Evolutionary conservation across 2,797 vertebrate genomes (phyloP).

Genomic region (Distichodus sexfasciatus): DNA sequence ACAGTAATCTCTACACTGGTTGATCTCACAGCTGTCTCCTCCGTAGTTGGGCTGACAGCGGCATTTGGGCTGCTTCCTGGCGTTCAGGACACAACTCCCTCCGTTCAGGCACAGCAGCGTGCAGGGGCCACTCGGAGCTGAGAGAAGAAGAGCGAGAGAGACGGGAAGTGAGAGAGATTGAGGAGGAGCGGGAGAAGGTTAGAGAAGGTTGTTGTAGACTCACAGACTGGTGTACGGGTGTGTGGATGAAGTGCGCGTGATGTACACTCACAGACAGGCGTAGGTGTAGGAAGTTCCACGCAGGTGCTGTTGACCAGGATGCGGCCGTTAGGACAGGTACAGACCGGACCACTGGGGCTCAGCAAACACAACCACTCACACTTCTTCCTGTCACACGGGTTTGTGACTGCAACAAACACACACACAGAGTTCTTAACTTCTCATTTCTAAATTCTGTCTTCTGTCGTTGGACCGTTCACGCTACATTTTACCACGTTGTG

Average conservation of each 20-base stretch:
- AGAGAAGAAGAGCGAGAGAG: accelerated
- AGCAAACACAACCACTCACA: slow-evolving; percentile 96
- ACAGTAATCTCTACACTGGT: slow-evolving; percentile 92
- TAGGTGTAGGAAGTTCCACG: slow-evolving; percentile 82
- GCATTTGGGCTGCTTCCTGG: slow-evolving; percentile 91
- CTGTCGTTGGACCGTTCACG: too few species aligned
- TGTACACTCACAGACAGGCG: slow-evolving; percentile 86
- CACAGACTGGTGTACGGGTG: too few species aligned
- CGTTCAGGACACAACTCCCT: slow-evolving; percentile 93
- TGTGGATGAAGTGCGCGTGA: too few species aligned
- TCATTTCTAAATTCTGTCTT: too few species aligned
- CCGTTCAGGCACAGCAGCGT: slow-evolving; percentile 85
- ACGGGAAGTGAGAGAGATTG: too few species aligned
- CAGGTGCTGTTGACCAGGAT: slow-evolving; percentile 91
- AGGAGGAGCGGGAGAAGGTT: too few species aligned
- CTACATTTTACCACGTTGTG: too few species aligned
- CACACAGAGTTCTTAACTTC: too few species aligned
- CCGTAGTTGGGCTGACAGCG: slow-evolving; percentile 91
- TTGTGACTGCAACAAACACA: slow-evolving; percentile 76
- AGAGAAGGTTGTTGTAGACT: too few species aligned
- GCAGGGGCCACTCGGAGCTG: slow-evolving; percentile 80
- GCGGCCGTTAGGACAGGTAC: slow-evolving; percentile 90
- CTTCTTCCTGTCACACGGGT: slow-evolving; percentile 95
- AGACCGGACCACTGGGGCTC: slow-evolving; percentile 92
- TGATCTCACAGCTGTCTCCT: slow-evolving; percentile 86